Evolutionary conservation across 2,888 invertebrate species (phyloP), one percentile per base, ranked within the genome.

Genomic region (Drosophila kanekoi): DNA sequence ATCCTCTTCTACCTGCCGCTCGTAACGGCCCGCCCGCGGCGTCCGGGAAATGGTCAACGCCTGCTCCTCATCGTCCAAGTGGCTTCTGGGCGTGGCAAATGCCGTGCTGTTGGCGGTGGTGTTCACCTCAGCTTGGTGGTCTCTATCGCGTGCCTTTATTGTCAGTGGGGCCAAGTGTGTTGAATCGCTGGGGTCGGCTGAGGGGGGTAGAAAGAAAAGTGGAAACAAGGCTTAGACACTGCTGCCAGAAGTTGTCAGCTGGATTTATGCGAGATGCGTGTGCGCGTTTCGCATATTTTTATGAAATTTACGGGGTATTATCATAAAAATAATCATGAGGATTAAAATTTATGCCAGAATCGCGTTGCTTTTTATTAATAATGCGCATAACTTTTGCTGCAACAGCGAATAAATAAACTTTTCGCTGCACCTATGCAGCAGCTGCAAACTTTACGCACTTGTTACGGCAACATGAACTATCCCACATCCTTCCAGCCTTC

Each of bases 1-100:
- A 40, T 89, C 88, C 57, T 83, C 88, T 9, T 79, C 88, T 10
- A 65, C 82, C 58, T 90, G 87, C 0, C 91, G 89, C 58, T 51
- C 61, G 9, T 79, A 76, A 11, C 82, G 75, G 3, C 63, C 68
- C 1, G 66, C 60, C 5, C 60, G n/a, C 1, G 72, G 47, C 4
- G 72, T 67, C n/a, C 70, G 48, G 1, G 71, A 61, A 16, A 75
- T 65, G 47, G 74, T 81, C 53, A 72, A 5, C 0, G 61, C 20
- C 6, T 28, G 47, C 16, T 45, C 53, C 1, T 35, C 4, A 1
- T 32, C 32, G 8, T 18, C 11, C 8, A 28, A 37, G 4, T 3
- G 11, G 11, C 6, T 18, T 11, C 41, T 51, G 64, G 56, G 47
- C 37, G 70, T 59, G 51, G 47, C 43, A 67, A 52, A 47, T 61